Percentiles rank a stretch among this genome's conserved stretches.
These are phyloP conservation scores for Acromyrmex charruanus DNA, from an alignment of 1,140 invertebrate species.

Conservation along the genomic window DNA sequence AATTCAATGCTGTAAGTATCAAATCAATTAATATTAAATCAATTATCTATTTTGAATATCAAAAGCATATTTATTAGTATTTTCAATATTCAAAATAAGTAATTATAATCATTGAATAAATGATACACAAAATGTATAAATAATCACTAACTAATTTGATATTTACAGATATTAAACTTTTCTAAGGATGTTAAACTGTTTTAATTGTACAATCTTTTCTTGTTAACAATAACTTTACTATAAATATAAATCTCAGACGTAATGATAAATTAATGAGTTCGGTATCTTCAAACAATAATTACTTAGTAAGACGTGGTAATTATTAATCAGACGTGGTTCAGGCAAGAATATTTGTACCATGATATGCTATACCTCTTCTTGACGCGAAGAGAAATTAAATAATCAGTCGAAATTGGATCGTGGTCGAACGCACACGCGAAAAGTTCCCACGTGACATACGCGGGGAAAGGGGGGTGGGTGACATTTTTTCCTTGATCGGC, in stretches of 20 bases:
- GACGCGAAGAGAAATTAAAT: conserved; percentile 17
- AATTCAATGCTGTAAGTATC: no score
- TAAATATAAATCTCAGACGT: background rate
- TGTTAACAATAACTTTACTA: background rate
- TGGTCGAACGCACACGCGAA: conserved; percentile 30
- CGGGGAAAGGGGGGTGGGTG: conserved; percentile 1
- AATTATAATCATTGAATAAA: no score
- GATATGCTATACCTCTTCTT: background rate
- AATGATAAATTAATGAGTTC: background rate
- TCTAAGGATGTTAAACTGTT: background rate
- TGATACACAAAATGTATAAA: no score
- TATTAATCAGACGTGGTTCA: background rate
- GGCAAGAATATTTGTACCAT: background rate
- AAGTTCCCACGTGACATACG: conserved; percentile 24
- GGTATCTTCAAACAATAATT: conserved; percentile 6
- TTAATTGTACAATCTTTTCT: background rate
- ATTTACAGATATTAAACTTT: no score
- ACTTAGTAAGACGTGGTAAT: background rate
- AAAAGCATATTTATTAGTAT: no score
- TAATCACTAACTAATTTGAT: no score
- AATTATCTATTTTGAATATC: no score
- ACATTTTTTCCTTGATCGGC: conserved; percentile 61
- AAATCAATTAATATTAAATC: no score
- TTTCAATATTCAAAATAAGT: no score
- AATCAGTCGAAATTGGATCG: conserved; percentile 24